Evolutionary conservation across 23 tunicate genomes (phyloP).

Genomic region (Oikopleura dioica): DNA sequence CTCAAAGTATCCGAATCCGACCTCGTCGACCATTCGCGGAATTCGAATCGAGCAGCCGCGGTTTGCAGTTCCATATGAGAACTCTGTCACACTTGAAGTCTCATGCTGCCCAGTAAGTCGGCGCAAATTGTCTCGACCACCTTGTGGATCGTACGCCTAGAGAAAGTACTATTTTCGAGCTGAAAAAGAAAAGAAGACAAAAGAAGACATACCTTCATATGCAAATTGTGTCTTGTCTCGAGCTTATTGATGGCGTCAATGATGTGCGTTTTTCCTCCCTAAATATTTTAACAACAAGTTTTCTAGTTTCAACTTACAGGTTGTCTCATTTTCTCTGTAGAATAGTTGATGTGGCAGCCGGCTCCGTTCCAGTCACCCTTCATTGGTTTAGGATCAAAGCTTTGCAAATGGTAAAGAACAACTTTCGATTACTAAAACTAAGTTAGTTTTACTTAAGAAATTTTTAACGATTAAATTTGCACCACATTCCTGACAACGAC

Average conservation of each 20-base stretch:
- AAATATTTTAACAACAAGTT: too few species aligned
- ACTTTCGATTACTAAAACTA: too few species aligned
- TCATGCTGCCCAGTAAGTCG: conserved; percentile 75
- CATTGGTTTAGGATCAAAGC: not conserved
- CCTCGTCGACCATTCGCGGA: conserved; percentile 80
- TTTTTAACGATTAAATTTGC: too few species aligned
- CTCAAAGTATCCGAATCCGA: conserved; percentile 68
- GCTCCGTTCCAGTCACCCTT: conserved; percentile 6
- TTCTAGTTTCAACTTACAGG: too few species aligned
- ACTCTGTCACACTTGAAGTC: conserved; percentile 62
- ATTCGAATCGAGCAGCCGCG: conserved; percentile 77
- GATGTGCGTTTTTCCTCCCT: conserved; percentile 57
- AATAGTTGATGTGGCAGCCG: not conserved
- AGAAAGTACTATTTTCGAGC: too few species aligned
- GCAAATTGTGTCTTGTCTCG: conserved; percentile 57
- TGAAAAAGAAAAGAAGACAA: too few species aligned
- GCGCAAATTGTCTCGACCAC: conserved; percentile 80
- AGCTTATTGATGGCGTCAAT: conserved; percentile 82
- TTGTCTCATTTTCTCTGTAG: not conserved
- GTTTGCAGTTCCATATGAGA: conserved; percentile 93
- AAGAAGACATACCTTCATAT: conserved; percentile 35
- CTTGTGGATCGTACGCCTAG: conserved; percentile 62
- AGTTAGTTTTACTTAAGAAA: too few species aligned
- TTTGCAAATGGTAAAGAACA: too few species aligned
- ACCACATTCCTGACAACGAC: too few species aligned